phyloP scores from a whole-genome alignment of 2,113 vertebrate species.

The Stigmatopora argus region DNA sequence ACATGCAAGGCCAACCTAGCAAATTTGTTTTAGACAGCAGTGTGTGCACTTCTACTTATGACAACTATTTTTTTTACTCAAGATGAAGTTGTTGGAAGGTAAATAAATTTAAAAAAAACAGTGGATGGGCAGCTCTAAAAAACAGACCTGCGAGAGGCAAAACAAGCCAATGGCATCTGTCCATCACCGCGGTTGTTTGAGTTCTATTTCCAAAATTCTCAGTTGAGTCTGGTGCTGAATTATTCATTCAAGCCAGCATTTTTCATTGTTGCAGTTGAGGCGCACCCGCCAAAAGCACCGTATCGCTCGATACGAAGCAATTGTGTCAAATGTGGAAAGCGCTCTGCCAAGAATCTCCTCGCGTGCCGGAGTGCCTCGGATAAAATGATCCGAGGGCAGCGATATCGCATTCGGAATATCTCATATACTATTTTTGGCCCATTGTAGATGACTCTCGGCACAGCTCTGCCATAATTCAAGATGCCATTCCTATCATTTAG shows the following conservation, averaged over 20 bases:
- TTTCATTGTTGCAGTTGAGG: slow-evolving; percentile 3
- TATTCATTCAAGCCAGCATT: slow-evolving; percentile 20
- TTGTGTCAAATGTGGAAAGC: too few relatives aligned
- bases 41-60: background rate
- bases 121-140: background rate
- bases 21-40: background rate
- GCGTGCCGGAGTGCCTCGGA: too few relatives aligned
- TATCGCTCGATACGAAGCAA: too few relatives aligned
- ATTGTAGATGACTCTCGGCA: too few relatives aligned
- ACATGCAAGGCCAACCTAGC: too few relatives aligned
- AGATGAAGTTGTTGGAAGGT: slow-evolving; percentile 2
- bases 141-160: background rate
- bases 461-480: too few relatives aligned
- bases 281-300: too few relatives aligned
- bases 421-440: too few relatives aligned
- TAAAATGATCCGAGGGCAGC: too few relatives aligned
- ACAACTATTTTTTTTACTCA: background rate
- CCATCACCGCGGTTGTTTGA: slow-evolving; percentile 9
- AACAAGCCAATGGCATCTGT: slow-evolving; percentile 4
- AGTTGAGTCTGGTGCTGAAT: slow-evolving; percentile 34
- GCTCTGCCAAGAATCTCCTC: too few relatives aligned
- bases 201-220: slow-evolving; percentile 6
- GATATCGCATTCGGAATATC: too few relatives aligned
- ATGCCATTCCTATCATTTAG: too few relatives aligned
- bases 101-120: background rate